Percentiles rank a stretch among this genome's conserved stretches.
These are phyloP conservation scores for Drosophila neutralis DNA, from an alignment of 2,888 invertebrate species.

Conservation along the genomic window DNA sequence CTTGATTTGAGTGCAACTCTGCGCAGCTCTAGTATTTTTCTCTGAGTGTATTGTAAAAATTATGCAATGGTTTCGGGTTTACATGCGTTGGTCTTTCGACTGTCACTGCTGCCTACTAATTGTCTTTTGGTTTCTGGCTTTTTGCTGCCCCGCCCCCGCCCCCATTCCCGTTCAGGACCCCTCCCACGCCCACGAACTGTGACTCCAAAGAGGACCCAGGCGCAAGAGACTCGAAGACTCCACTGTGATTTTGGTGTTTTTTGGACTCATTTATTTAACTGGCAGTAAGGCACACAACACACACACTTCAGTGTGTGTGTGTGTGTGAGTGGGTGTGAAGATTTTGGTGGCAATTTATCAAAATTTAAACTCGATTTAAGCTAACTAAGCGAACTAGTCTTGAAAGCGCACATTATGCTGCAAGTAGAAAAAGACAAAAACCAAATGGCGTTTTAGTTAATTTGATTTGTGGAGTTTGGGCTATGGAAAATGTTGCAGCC, in stretches of 20 bases:
- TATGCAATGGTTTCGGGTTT: conserved; percentile 67
- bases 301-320: conserved; percentile 9
- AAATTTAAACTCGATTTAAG: conserved; percentile 76
- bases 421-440: conserved; percentile 80
- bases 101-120: conserved; percentile 73
- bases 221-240: neutral
- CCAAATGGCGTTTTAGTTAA: conserved; percentile 81
- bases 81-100: conserved; percentile 28
- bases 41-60: conserved; percentile 19
- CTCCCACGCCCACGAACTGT: neutral
- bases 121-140: conserved; percentile 79
- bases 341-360: conserved; percentile 70
- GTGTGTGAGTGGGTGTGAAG: conserved; percentile 1
- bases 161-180: too few relatives aligned
- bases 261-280: conserved; percentile 57
- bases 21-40: neutral
- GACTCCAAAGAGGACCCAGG: conserved; percentile 8
- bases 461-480: conserved; percentile 69
- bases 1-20: neutral
- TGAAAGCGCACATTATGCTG: conserved; percentile 83
- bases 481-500: conserved; percentile 24
- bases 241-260: conserved; percentile 5
- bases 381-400: conserved; percentile 64
- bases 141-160: conserved; percentile 43
- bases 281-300: conserved; percentile 13